Conservation (phyloP, 53 echinoderm and acorn worm species). For the Pentamera pediparva region DNA sequence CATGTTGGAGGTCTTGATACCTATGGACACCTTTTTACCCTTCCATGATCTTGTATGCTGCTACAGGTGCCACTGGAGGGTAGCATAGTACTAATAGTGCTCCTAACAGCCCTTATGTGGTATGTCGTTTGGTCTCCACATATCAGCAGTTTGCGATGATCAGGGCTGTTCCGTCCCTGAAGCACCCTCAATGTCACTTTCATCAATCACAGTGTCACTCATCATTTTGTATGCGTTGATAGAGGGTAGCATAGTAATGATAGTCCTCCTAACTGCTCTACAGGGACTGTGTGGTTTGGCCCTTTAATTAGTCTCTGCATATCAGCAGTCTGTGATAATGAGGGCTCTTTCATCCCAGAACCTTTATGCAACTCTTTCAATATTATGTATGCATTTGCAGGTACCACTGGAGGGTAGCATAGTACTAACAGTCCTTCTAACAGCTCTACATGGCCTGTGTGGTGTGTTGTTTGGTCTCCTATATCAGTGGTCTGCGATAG, state of each 20-base stretch:
- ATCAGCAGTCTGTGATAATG: conserved; percentile 75
- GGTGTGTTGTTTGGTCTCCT: conserved; percentile 81
- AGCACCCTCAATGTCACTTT: too few relatives aligned
- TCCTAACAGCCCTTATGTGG: conserved; percentile 59
- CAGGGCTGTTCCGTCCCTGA: conserved; percentile 76
- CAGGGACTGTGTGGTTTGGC: conserved; percentile 92
- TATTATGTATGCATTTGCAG: conserved; percentile 21
- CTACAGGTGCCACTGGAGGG: conserved; percentile 79
- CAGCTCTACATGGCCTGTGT: conserved; percentile 76
- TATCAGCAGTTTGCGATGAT: conserved; percentile 73
- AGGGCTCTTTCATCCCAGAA: conserved; percentile 77
- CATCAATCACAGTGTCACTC: neutral
- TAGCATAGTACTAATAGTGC: conserved; percentile 27
- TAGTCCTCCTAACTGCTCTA: conserved; percentile 62
- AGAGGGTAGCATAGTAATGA: conserved; percentile 59
- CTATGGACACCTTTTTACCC: too few relatives aligned
- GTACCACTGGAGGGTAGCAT: conserved; percentile 74
- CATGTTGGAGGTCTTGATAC: too few relatives aligned
- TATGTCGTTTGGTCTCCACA: conserved; percentile 76
- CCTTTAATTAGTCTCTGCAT: conserved; percentile 72
- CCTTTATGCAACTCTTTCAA: neutral
- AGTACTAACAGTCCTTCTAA: conserved; percentile 55
- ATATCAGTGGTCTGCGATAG: conserved; percentile 76
- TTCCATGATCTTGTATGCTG: neutral
- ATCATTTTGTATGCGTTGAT: neutral